Percentiles rank a stretch among this genome's conserved stretches.
phyloP scores from a whole-genome alignment of 2,113 vertebrate species.

The Pachypanchax playfairii region DNA sequence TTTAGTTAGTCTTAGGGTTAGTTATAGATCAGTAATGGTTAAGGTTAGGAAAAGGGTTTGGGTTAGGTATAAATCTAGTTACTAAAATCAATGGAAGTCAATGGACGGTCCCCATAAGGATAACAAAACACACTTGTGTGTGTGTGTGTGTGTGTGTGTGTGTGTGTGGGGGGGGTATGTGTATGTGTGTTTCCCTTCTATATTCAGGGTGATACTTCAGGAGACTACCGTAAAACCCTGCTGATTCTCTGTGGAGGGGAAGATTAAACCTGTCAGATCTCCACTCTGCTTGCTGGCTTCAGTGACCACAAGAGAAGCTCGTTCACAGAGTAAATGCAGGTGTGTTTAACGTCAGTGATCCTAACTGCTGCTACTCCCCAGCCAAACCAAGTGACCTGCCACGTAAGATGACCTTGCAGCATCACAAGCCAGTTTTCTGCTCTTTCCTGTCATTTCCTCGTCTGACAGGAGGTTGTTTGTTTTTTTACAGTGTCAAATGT shows the following conservation, averaged over 20 bases:
- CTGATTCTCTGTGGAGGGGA: slow-evolving; percentile 91
- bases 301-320: slow-evolving; percentile 21
- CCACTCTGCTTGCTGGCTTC: slow-evolving; percentile 19
- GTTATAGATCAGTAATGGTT: too few relatives aligned
- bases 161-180: too few relatives aligned
- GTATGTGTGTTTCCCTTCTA: slow-evolving; percentile 29
- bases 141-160: too few relatives aligned
- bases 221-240: slow-evolving; percentile 92
- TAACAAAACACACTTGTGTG: too few relatives aligned
- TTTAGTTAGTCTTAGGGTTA: too few relatives aligned
- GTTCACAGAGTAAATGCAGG: slow-evolving; percentile 36
- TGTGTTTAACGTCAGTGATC: slow-evolving; percentile 24
- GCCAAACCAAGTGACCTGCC: slow-evolving; percentile 68
- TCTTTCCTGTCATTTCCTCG: slow-evolving; percentile 21
- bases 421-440: slow-evolving; percentile 32
- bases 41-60: too few relatives aligned
- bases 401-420: slow-evolving; percentile 33
- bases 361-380: slow-evolving; percentile 40
- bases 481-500: slow-evolving; percentile 48
- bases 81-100: too few relatives aligned
- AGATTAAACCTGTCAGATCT: slow-evolving; percentile 76
- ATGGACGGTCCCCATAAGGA: too few relatives aligned
- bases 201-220: slow-evolving; percentile 92
- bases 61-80: too few relatives aligned
- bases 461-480: slow-evolving; percentile 7